Percentiles rank a stretch among this genome's conserved stretches.
These are phyloP conservation scores for Urocolius indicus DNA, from an alignment of 2,113 vertebrate genomes.

Conservation along the genomic window DNA sequence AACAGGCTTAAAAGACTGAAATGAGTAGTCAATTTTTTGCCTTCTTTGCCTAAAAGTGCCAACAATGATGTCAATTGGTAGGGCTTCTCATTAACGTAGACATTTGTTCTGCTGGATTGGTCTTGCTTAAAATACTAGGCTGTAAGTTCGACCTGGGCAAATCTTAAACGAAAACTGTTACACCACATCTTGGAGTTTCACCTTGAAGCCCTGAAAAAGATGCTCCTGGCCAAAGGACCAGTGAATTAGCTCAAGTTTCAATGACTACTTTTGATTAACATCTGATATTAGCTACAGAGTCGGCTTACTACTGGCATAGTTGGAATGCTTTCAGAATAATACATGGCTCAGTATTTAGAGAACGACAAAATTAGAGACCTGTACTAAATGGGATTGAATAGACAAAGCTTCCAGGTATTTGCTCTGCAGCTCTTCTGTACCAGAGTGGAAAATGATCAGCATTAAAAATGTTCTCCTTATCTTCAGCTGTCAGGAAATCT, in stretches of 20 bases:
- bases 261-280: neutral
- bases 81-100: neutral
- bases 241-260: neutral
- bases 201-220: neutral
- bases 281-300: neutral
- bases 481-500: slow-evolving; percentile 96
- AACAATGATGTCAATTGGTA: neutral
- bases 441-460: slow-evolving; percentile 98
- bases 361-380: slow-evolving; percentile 76
- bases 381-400: slow-evolving; percentile 95
- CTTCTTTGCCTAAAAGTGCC: neutral
- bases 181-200: neutral
- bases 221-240: neutral
- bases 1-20: neutral
- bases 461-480: slow-evolving; percentile 97
- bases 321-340: neutral
- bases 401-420: slow-evolving; percentile 95
- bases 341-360: neutral
- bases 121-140: neutral
- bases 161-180: neutral
- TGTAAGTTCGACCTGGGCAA: neutral
- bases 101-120: neutral
- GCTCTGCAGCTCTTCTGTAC: slow-evolving; percentile 97
- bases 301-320: neutral
- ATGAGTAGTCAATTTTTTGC: neutral